A percentile compares a stretch with the other conserved stretches of the same genome.
Conservation (phyloP, 2,113 vertebrate species). For the Pangasianodon hypophthalmus region DNA sequence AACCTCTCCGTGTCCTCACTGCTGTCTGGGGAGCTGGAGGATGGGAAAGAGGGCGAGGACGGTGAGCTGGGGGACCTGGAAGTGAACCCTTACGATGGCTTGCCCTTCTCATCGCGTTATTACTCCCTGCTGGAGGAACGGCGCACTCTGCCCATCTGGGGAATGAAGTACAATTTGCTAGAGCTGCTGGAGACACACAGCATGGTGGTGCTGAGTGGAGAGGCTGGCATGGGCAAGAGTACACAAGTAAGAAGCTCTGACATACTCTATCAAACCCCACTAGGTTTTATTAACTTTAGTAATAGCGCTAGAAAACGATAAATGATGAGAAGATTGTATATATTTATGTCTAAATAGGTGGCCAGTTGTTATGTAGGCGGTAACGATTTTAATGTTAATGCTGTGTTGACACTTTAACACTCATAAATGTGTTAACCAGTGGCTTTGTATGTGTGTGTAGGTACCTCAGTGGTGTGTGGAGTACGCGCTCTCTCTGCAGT, state of each 20-base stretch:
- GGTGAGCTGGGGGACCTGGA: slow-evolving; percentile 79
- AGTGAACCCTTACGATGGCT: slow-evolving; percentile 91
- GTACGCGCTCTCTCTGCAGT: slow-evolving; percentile 84
- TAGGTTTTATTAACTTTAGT: neutral
- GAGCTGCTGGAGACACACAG: slow-evolving; percentile 82
- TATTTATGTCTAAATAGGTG: neutral
- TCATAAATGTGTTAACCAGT: neutral
- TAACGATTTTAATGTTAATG: neutral
- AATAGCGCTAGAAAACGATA: neutral
- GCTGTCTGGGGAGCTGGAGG: slow-evolving; percentile 69
- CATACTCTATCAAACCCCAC: too few species aligned
- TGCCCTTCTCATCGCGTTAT: slow-evolving; percentile 93
- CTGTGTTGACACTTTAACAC: neutral
- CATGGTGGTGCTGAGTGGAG: slow-evolving; percentile 84
- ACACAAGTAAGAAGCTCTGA: slow-evolving; percentile 83
- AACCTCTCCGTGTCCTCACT: slow-evolving; percentile 74
- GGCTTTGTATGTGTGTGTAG: slow-evolving; percentile 64
- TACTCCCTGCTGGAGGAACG: slow-evolving; percentile 84
- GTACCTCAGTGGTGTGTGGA: slow-evolving; percentile 96
- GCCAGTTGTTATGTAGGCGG: neutral
- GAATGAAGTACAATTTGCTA: slow-evolving; percentile 78
- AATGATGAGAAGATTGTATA: neutral
- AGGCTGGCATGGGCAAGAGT: slow-evolving; percentile 86
- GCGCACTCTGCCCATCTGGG: slow-evolving; percentile 81
- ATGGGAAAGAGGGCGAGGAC: slow-evolving; percentile 55